Base-by-base conservation (phyloP, 2,113 vertebrate genomes). In the Suncus etruscus region DNA sequence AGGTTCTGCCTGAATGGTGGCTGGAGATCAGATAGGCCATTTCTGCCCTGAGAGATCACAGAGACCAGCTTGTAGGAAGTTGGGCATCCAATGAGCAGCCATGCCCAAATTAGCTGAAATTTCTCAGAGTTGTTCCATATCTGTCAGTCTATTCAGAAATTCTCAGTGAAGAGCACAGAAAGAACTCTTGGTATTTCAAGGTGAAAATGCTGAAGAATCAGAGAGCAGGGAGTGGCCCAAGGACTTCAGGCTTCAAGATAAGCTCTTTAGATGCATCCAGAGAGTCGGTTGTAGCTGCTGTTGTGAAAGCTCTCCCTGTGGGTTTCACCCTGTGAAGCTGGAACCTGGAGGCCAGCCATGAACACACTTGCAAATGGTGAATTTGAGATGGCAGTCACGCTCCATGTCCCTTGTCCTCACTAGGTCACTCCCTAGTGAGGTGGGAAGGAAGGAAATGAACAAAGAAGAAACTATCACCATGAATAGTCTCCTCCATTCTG, bases 81-180 rank as follows among this genome's bases (percentile, higher is more conserved):
- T 29, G 6, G 54, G 79, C 29, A 39, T 4, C 54, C 51, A 47
- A 10, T 32, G 69, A 16, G 20, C 47, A 32, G n/a, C 25, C 2
- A 8, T 11, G 39, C 50, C 58, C 31, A 47, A 3, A 27, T 25
- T 14, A 39, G 51, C 77, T 47, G 39, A 7, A 54, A 15, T 29
- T 69, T 65, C 31, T 58, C 65, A 15, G 1, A 3, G 25, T n/a
- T 10, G 32, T 6, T 86, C 1, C 72, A 70, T 22, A 47, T 11
- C 80, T 18, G 0, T 20, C 14, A 45, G 39, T 45, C 63, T 32
- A 12, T 8, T 65, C 48, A 31, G 74, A 27, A 10, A 22, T 15
- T 20, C 29, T 68, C 70, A 70, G 16, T 8, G 25, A 14, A 69
- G 66, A 87, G 68, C 66, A 22, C 80, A 90, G 76, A 94, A 70